phyloP scores from a whole-genome alignment of 92 coral and sea anemone species.

The Micromussa lordhowensis region DNA sequence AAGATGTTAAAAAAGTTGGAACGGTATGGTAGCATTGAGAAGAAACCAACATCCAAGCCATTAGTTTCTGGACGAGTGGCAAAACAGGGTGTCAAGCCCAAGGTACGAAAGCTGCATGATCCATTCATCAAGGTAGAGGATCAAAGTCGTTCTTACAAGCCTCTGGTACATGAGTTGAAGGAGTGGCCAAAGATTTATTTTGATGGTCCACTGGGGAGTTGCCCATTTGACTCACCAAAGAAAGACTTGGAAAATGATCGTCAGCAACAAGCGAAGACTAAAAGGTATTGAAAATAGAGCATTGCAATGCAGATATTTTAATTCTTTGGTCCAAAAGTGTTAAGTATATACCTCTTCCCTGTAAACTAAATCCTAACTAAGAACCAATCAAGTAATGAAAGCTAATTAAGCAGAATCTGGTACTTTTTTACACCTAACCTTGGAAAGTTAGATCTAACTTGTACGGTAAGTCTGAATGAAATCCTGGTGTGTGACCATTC shows the following conservation, averaged over 20 bases:
- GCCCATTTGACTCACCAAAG: slow-evolving; percentile 93
- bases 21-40: slow-evolving; percentile 55
- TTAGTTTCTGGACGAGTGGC: slow-evolving; percentile 41
- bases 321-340: background rate
- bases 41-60: slow-evolving; percentile 59
- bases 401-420: too few relatives aligned
- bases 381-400: too few relatives aligned
- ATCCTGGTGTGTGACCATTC: too few relatives aligned
- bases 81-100: slow-evolving; percentile 65
- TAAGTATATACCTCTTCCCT: background rate
- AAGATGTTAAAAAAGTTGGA: slow-evolving; percentile 74
- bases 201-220: slow-evolving; percentile 74
- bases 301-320: background rate
- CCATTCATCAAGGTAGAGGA: slow-evolving; percentile 96
- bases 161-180: slow-evolving; percentile 92
- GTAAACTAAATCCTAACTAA: background rate
- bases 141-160: slow-evolving; percentile 85
- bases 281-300: slow-evolving; percentile 4
- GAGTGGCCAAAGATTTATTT: slow-evolving; percentile 92
- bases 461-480: too few relatives aligned
- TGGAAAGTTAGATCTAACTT: too few relatives aligned
- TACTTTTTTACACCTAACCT: too few relatives aligned
- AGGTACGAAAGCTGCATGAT: slow-evolving; percentile 74
- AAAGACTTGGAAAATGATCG: slow-evolving; percentile 4
- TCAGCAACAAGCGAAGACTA: background rate